Conservation (phyloP, 2,113 vertebrate genomes). For the Calidris pugnax region DNA sequence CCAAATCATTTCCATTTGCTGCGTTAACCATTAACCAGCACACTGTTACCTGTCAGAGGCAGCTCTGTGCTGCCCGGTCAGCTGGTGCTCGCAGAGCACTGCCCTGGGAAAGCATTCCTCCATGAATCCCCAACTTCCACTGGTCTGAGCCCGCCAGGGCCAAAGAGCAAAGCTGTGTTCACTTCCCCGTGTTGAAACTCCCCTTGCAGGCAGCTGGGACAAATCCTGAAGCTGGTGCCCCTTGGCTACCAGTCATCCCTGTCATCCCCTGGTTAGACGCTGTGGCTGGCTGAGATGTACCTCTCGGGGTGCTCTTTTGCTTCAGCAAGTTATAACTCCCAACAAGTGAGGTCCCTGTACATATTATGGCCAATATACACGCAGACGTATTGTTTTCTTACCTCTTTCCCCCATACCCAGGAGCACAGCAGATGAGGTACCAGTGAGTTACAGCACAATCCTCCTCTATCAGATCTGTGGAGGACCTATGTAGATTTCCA, state of each 20-base stretch:
- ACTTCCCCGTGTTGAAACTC: not conserved
- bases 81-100: not conserved
- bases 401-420: not conserved
- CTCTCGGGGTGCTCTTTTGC: not conserved
- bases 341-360: not conserved
- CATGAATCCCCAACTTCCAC: not conserved
- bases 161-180: not conserved
- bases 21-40: not conserved
- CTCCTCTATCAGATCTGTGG: not conserved
- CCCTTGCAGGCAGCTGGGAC: not conserved
- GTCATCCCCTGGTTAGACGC: not conserved
- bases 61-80: not conserved
- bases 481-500: not conserved
- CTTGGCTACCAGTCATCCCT: fast-evolving
- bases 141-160: fast-evolving
- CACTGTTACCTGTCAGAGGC: not conserved
- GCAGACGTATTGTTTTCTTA: not conserved
- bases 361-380: not conserved
- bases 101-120: not conserved
- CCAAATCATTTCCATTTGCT: not conserved
- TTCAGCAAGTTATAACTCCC: not conserved
- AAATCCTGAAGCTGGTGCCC: not conserved
- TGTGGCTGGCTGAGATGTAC: not conserved
- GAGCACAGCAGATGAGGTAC: not conserved
- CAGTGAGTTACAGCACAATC: not conserved